Base-by-base conservation (phyloP, 1,140 invertebrate genomes). In the Tetragnatha versicolor region DNA sequence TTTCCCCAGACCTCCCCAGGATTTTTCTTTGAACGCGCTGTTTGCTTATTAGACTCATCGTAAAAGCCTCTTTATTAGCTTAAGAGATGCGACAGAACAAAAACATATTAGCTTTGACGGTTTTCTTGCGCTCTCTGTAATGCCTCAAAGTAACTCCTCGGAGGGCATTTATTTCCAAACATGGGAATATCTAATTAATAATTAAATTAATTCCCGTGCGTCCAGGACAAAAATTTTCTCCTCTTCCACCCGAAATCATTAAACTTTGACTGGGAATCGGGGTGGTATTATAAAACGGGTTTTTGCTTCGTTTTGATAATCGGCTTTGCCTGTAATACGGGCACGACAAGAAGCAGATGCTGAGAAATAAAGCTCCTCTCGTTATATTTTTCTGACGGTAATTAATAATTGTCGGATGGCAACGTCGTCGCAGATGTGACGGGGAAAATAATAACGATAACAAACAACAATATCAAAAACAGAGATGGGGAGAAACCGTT, bases 311-410 rank as follows among this genome's bases (percentile, higher is more conserved):
- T 12, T 31, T 31, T 49, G 42, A 63, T 75, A 75, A 75, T 75
- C 72, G 72, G 72, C 72, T 75, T 75, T 75, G n/a, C 45, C 12
- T 14, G 31, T 53, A 69, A 58, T 58, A 31, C 29, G 17, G 17
- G 37, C 14, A n/a, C 9, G n/a, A 58, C 17, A 58, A 75, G 39
- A 49, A 61, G 39, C 25, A 25, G 65, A 47, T 20, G 27, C 29
- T 63, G 2, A 31, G 51, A 75, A 75, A 75, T 75, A 75, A 75
- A 75, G 39, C 58, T n/a, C n/a, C n/a, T 51, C 72, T 47, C 53
- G 69, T 60, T 63, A 63, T 45, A 75, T 75, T 75, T 75, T 75
- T 75, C 72, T 33, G 58, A 63, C 58, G 42, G 72, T 63, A 75
- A 75, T 75, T 75, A 75, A 75, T 75, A 75, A 75, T 61, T 58